Evolutionary conservation across 2,888 invertebrate genomes (phyloP).

Genomic region (Dimorphilus gyrociliatus): DNA sequence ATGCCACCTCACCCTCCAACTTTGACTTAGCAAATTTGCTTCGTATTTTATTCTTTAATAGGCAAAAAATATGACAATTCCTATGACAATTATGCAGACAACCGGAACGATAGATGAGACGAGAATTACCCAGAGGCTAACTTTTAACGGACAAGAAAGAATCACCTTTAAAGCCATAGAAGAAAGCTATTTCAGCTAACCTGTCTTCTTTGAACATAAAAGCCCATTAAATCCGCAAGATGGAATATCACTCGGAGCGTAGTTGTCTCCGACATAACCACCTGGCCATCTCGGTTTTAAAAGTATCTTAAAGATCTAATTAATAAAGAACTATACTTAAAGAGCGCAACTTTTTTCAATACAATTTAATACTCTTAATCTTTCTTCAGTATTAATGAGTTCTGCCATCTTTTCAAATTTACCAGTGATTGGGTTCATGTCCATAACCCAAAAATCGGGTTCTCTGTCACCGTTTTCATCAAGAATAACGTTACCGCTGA

Average conservation of each 20-base stretch:
- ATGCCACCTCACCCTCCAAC: slow-evolving; percentile 16
- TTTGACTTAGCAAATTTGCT: slow-evolving; percentile 13
- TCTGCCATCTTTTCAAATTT: too few species aligned
- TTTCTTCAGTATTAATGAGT: too few species aligned
- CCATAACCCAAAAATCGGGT: too few species aligned
- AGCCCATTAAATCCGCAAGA: slow-evolving; percentile 20
- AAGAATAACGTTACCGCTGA: too few species aligned
- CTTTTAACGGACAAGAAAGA: slow-evolving; percentile 2
- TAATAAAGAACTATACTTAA: too few species aligned
- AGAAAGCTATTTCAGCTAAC: slow-evolving; percentile 4
- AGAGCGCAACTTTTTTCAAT: too few species aligned
- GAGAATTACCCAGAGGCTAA: not conserved
- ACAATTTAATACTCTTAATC: too few species aligned
- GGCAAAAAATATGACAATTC: not conserved
- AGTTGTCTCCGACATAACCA: slow-evolving; percentile 9
- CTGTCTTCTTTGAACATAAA: slow-evolving; percentile 9
- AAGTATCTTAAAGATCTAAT: too few species aligned
- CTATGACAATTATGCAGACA: slow-evolving; percentile 1
- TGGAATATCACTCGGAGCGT: slow-evolving; percentile 18
- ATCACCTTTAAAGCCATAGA: slow-evolving; percentile 5
- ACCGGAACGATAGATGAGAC: slow-evolving; percentile 2
- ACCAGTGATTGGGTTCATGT: too few species aligned
- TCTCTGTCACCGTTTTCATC: too few species aligned
- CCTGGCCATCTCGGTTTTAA: slow-evolving; percentile 8
- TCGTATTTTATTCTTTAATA: slow-evolving; percentile 17